Conservation (phyloP, 2,797 vertebrate species). For the Pangasius mekongensis region DNA sequence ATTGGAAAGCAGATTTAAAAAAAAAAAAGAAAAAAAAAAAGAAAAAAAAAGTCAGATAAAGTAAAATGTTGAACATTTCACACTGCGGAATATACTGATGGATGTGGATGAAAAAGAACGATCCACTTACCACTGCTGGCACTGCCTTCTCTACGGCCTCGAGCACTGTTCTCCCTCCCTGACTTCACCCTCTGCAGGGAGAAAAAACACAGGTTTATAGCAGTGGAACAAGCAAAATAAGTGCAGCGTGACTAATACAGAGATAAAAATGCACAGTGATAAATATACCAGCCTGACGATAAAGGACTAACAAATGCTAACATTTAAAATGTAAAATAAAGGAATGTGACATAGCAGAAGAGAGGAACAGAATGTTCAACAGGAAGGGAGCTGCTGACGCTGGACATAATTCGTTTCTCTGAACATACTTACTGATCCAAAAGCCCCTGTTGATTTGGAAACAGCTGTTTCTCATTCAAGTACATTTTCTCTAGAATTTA, state of each 20-base stretch:
- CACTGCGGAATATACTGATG: not conserved
- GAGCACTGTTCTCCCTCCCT: constrained; percentile 84
- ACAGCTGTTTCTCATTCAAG: constrained; percentile 67
- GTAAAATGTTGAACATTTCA: not conserved
- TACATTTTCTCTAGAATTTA: constrained; percentile 12
- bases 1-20: constrained; percentile 16
- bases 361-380: constrained; percentile 31
- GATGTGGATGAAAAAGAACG: not conserved
- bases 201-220: constrained; percentile 32
- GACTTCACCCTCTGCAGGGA: constrained; percentile 82
- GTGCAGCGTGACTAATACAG: not conserved
- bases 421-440: constrained; percentile 48
- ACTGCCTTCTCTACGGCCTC: constrained; percentile 82
- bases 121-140: constrained; percentile 83
- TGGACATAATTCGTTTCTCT: constrained; percentile 26
- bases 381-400: constrained; percentile 24
- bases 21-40: constrained; percentile 3
- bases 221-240: not conserved
- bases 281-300: not conserved
- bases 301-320: not conserved
- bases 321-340: no score
- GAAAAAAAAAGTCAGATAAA: constrained; percentile 18
- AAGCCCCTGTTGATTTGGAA: constrained; percentile 56
- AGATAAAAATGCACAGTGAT: not conserved
- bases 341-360: not conserved